Evolutionary conservation across 2,797 vertebrate genomes (phyloP).

Genomic region (Brotula barbata): DNA sequence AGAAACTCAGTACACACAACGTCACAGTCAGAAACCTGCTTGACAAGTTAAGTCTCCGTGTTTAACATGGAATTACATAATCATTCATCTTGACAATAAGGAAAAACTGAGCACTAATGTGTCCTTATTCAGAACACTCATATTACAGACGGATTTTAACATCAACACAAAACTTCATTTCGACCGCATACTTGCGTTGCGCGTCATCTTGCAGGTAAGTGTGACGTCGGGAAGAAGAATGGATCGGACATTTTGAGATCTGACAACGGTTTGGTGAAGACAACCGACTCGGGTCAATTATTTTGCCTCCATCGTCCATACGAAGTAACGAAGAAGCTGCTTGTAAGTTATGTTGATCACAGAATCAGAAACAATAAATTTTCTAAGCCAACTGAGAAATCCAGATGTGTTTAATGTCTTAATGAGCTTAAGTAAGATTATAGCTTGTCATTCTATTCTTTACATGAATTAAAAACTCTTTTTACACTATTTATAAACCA

Average conservation of each 20-base stretch:
- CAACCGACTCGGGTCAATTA: neutral
- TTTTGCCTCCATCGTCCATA: slow-evolving; percentile 27
- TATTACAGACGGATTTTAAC: neutral
- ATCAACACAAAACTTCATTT: neutral
- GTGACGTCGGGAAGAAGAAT: slow-evolving; percentile 28
- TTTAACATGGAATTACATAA: slow-evolving; percentile 26
- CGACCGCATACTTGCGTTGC: neutral
- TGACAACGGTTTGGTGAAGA: slow-evolving; percentile 14
- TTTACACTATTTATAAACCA: too few species aligned
- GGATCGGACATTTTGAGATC: slow-evolving; percentile 23
- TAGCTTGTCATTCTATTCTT: too few species aligned
- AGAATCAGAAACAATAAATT: slow-evolving; percentile 16
- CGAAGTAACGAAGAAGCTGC: slow-evolving; percentile 32
- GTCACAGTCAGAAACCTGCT: neutral
- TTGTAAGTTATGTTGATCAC: slow-evolving; percentile 37
- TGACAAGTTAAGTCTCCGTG: slow-evolving; percentile 21
- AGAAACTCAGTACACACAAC: slow-evolving; percentile 37
- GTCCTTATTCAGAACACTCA: slow-evolving; percentile 7
- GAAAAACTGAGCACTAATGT: slow-evolving; percentile 13
- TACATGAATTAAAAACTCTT: too few species aligned
- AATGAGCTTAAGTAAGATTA: too few species aligned
- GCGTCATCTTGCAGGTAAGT: slow-evolving; percentile 63
- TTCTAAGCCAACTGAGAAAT: neutral
- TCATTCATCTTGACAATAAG: slow-evolving; percentile 8
- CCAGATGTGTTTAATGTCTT: neutral